Evolutionary conservation across 2,113 vertebrate species (phyloP), one percentile per base, ranked within the genome.

Genomic region (Odontophorus gujanensis): DNA sequence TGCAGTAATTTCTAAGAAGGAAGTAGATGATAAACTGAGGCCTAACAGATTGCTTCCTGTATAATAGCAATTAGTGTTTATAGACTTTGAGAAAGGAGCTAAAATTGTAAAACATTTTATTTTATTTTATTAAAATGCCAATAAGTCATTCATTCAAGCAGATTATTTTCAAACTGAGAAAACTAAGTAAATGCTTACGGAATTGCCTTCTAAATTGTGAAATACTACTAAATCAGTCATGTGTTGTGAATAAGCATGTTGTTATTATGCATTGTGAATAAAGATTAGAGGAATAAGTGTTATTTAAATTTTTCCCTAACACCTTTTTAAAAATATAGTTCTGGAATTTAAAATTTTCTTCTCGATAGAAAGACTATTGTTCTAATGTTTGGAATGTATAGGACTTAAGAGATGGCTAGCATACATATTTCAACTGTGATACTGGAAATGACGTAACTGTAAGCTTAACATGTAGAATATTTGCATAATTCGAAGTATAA

Each of bases 1-100:
- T 53, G 25, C 58, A 75, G 15, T 36, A n/a, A 63, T 61, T 76
- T 69, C 40, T 59, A 25, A 42, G 14, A 14, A 90, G 30, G 47
- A 47, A 55, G 36, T 9, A 3, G 28, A 28, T 8, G 59, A 34
- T 0, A 6, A 42, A 42, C 40, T 57, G 48, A 2, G 4, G 16
- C 20, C 9, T 8, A 48, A 14, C 10, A 83, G 24, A 61, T 19
- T 5, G 47, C 0, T 2, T 57, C 24, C 63, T 76, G 40, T 10
- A 47, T 79, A 93, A 50, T 4, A 79, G 3, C 14, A n/a, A 15
- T 22, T 1, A 4, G 9, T 50, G 48, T 28, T 30, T 0, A 2
- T 28, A 22, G 14, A 62, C 34, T 78, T 53, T 32, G 32, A 75
- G 14, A 2, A 51, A 9, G 71, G 6, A 72, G 6, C 11, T 85